These are phyloP conservation scores for Catharus bicknelli DNA, from an alignment of 2,113 vertebrate genomes.

Conservation along the genomic window DNA sequence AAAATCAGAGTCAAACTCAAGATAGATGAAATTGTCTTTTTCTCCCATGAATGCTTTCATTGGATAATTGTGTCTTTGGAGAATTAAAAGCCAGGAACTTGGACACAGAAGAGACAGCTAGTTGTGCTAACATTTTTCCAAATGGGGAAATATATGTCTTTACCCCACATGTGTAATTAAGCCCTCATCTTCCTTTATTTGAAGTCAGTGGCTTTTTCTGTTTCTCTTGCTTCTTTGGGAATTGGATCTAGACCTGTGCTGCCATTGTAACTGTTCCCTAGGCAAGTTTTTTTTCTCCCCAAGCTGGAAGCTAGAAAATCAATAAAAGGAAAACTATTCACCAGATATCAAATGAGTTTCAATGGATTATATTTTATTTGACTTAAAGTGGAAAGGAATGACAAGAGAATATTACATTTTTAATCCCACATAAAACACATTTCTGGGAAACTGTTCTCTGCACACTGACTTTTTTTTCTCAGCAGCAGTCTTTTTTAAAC, in stretches of 20 bases:
- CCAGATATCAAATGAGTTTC: conserved; percentile 37
- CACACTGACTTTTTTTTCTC: not conserved
- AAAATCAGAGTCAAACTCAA: not conserved
- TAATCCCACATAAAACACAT: conserved; percentile 36
- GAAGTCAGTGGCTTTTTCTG: not conserved
- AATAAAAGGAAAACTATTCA: conserved; percentile 30
- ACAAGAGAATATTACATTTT: conserved; percentile 41
- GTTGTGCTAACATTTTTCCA: not conserved
- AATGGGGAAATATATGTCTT: not conserved
- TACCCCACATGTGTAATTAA: not conserved
- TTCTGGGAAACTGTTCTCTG: conserved; percentile 10
- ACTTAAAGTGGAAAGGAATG: conserved; percentile 42
- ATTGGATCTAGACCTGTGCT: not conserved
- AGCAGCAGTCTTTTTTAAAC: not conserved
- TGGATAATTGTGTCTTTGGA: not conserved
- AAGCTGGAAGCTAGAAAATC: conserved; percentile 27
- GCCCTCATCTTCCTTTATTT: conserved; percentile 1
- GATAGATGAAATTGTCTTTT: not conserved
- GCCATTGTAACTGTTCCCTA: not conserved
- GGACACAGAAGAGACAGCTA: not conserved
- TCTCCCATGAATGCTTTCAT: not conserved
- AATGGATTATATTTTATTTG: conserved; percentile 46
- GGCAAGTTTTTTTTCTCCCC: not conserved
- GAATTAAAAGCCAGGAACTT: conserved; percentile 1
- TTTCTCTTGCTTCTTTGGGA: not conserved